Evolutionary conservation across 1,140 invertebrate genomes (phyloP).

Genomic region (Helicoverpa armigera): DNA sequence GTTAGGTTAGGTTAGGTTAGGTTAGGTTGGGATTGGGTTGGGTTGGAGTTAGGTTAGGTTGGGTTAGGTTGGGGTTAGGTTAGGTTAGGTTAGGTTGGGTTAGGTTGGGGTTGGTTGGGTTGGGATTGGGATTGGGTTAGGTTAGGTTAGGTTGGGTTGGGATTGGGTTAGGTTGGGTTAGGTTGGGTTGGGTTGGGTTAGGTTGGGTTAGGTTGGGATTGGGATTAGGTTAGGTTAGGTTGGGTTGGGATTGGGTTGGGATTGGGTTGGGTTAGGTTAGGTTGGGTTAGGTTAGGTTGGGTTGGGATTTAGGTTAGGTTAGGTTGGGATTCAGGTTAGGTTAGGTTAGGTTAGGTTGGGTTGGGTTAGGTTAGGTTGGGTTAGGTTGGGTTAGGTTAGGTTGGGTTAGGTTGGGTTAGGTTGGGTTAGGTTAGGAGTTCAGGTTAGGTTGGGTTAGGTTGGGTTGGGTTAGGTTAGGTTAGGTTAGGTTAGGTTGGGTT

Average conservation of each 20-base stretch:
- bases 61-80: too few species aligned
- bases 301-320: conserved; percentile 63
- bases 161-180: too few species aligned
- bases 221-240: too few species aligned
- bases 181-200: too few species aligned
- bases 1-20: conserved; percentile 63
- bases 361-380: conserved; percentile 57
- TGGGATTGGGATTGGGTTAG: too few species aligned
- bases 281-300: conserved; percentile 58
- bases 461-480: conserved; percentile 48
- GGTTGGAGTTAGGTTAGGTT: too few species aligned
- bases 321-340: conserved; percentile 51
- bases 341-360: conserved; percentile 56
- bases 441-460: conserved; percentile 54
- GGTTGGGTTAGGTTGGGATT: too few species aligned
- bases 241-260: too few species aligned
- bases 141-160: too few species aligned
- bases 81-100: too few species aligned
- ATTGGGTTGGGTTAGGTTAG: conserved; percentile 60
- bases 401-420: conserved; percentile 35
- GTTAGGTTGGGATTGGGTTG: too few species aligned
- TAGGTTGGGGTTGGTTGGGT: too few species aligned
- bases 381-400: conserved; percentile 58
- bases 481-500: conserved; percentile 53
- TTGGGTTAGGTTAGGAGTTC: conserved; percentile 52